Base-by-base conservation (phyloP, 2,888 invertebrate species). In the Tribolium freemani region DNA sequence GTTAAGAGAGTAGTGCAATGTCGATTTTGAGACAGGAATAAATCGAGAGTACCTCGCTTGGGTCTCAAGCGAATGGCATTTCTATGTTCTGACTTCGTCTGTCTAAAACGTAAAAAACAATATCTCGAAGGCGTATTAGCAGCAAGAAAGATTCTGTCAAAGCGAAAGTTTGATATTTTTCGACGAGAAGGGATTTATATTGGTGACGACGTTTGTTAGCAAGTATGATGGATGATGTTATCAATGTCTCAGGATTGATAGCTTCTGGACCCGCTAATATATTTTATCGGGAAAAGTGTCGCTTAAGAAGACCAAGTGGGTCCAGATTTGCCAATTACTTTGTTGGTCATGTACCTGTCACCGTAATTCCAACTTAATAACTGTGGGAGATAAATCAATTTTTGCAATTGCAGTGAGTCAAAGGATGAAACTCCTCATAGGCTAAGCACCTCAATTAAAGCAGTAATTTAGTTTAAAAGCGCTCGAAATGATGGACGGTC, bases 201-300 rank as follows among this genome's bases (percentile, higher is more conserved):
- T 58, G 72, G 70, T 54, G 61, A 53, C 74, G 77, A 77, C 76
- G 74, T 77, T 78, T 76, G 76, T 77, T 78, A 75, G 75, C 72
- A 31, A 74, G 50, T 58, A 63, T 78, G 78, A 78, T 77, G 71
- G 78, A 78, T 78, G 78, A 75, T 75, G 73, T 77, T 78, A 78
- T 78, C 78, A 76, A 76, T 73, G 75, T 77, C 72, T 71, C 66
- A 57, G 73, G 72, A 78, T 78, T 78, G 78, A 77, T 78, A 73
- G 78, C 75, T 77, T 75, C 72, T 75, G 71, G 75, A 75, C 76
- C 75, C 69, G 64, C 72, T 73, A 78, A 76, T 77, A 54, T 38
- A 77, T 76, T 75, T 76, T 75, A 77, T 75, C 64, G 69, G 26
- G 60, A 61, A 67, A 66, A 68, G 70, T 45, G 74, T 72, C 69